phyloP scores from a whole-genome alignment of 1,140 invertebrate species.

The Pseudomyrmex flavicornis region DNA sequence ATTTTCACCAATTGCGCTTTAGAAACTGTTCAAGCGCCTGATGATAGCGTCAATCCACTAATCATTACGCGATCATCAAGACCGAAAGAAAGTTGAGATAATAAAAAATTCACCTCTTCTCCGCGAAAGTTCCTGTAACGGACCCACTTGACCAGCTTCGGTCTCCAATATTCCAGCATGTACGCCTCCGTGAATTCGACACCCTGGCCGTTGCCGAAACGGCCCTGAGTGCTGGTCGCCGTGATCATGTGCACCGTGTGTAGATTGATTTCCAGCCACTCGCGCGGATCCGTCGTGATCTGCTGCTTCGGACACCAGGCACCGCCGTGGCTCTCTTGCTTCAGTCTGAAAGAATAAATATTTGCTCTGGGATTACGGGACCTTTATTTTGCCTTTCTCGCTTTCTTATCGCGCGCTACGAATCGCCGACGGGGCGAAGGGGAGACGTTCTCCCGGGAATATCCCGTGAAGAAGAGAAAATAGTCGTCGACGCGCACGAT shows the following conservation, averaged over 20 bases:
- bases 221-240: slow-evolving; percentile 92
- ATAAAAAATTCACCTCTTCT: slow-evolving; percentile 86
- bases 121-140: slow-evolving; percentile 88
- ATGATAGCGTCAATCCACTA: neutral
- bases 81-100: neutral
- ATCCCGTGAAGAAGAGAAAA: slow-evolving; percentile 34
- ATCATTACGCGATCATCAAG: slow-evolving; percentile 6
- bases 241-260: slow-evolving; percentile 91
- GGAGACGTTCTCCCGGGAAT: slow-evolving; percentile 18
- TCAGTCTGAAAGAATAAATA: slow-evolving; percentile 87
- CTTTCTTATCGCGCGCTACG: slow-evolving; percentile 46
- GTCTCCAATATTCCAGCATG: slow-evolving; percentile 92
- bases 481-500: slow-evolving; percentile 13
- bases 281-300: slow-evolving; percentile 89
- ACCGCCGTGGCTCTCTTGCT: slow-evolving; percentile 91
- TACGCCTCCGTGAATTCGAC: slow-evolving; percentile 92
- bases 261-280: slow-evolving; percentile 93
- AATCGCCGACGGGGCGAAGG: slow-evolving; percentile 11
- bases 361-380: slow-evolving; percentile 66
- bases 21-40: neutral
- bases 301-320: slow-evolving; percentile 94
- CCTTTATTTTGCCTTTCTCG: slow-evolving; percentile 48
- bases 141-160: slow-evolving; percentile 89
- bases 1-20: neutral
- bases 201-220: slow-evolving; percentile 94